A percentile compares a stretch with the other conserved stretches of the same genome.
Conservation (phyloP, 2,797 vertebrate species). For the Cichlasoma orientale region DNA sequence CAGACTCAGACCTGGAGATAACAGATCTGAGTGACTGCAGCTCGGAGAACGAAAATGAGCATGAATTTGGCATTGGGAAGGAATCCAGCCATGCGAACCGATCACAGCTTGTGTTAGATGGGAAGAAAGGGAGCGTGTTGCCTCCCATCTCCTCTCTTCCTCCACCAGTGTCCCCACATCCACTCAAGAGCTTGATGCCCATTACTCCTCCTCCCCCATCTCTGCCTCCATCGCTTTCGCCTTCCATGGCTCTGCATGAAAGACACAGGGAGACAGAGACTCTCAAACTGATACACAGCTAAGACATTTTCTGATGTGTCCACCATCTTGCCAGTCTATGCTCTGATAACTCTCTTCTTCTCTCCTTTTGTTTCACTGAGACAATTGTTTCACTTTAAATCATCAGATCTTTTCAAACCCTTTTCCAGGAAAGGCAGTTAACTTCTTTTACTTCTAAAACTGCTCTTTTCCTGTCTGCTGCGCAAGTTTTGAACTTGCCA, state of each 20-base stretch:
- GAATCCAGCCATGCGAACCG: constrained; percentile 67
- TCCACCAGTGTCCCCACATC: constrained; percentile 73
- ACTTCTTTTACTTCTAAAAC: constrained; percentile 42
- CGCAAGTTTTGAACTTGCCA: constrained; percentile 52
- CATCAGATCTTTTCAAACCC: constrained; percentile 14
- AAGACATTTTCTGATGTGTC: constrained; percentile 67
- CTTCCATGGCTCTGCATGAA: constrained; percentile 75
- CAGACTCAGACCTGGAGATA: constrained; percentile 93
- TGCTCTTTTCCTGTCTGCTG: constrained; percentile 52
- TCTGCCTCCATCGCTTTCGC: constrained; percentile 75
- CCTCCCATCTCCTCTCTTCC: constrained; percentile 76
- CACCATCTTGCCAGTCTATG: constrained; percentile 63
- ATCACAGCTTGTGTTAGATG: constrained; percentile 72
- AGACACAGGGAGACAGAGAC: constrained; percentile 85
- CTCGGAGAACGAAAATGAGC: constrained; percentile 85
- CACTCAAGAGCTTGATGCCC: constrained; percentile 83
- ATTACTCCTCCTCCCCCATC: constrained; percentile 77
- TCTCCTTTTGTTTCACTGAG: constrained; percentile 56
- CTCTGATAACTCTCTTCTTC: constrained; percentile 75
- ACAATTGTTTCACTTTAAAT: constrained; percentile 41
- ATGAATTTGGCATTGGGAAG: constrained; percentile 74
- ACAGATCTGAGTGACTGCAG: constrained; percentile 93
- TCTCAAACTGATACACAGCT: constrained; percentile 82
- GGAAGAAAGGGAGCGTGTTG: constrained; percentile 70
- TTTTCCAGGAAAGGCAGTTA: constrained; percentile 43